Evolutionary conservation across 2,888 invertebrate genomes (phyloP), one percentile per base, ranked within the genome.

Genomic region (Molorchus minor): DNA sequence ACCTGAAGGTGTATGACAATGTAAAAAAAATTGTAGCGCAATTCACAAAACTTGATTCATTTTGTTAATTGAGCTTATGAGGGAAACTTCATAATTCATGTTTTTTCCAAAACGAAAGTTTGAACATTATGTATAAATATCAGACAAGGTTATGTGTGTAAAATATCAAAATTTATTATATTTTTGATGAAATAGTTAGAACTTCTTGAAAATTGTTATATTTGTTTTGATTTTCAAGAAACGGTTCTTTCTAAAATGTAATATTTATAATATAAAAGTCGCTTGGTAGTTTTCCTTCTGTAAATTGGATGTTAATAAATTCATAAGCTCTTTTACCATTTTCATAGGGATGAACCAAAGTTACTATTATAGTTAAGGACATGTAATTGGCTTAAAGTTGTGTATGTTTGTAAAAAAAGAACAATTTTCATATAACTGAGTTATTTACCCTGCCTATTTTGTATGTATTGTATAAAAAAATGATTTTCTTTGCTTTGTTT

Each of bases 301-400:
- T 49, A 49, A 49, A 38, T 55, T 46, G 55, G 46, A 30, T 29
- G 45, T 40, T 46, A 13, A 16, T 46, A 46, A 46, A 55, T 57
- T 58, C 58, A 58, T 58, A 58, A 58, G 58, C 58, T 58, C 60
- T 51, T 44, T 51, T 56, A 53, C 46, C 52, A 52, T 41, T 56
- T 53, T 52, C 21, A 41, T 61, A 47, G 62, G 59, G 53, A 56
- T 53, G 55, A 62, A 62, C 62, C 62, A 62, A 62, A 62, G 62
- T 62, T 62, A 56, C 44, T 62, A n/a, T n/a, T n/a, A n/a, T n/a
- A 35, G 36, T 58, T 59, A 62, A 55, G 60, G 59, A 65, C 60
- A 60, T 65, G 64, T 65, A 56, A 55, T 60, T 55, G 59, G 64
- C 61, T 64, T 60, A 60, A 63, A 59, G 53, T 59, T 62, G 40